Evolutionary conservation across 2,113 vertebrate species (phyloP).

Genomic region (Pollachius pollachius): DNA sequence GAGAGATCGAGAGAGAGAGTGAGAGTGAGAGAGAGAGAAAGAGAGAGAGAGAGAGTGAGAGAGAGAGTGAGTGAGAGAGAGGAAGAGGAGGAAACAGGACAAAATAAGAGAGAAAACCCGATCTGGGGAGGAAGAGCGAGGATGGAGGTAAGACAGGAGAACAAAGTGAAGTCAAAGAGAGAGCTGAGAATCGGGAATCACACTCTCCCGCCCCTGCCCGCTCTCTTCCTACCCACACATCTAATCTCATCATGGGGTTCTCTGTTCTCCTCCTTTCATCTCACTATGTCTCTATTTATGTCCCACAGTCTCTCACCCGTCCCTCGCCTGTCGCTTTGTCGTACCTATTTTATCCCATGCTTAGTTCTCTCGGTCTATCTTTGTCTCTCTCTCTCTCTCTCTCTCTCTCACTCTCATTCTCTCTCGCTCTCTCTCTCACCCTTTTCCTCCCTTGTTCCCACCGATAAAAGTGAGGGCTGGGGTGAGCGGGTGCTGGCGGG

Average conservation of each 20-base stretch:
- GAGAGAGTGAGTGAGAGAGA: not conserved
- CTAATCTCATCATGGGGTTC: too few species aligned
- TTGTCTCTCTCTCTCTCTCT: not conserved
- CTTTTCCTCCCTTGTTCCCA: not conserved
- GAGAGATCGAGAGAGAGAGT: too few species aligned
- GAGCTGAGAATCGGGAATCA: too few species aligned
- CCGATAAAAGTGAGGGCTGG: not conserved
- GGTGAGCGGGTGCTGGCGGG: not conserved
- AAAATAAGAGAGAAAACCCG: too few species aligned
- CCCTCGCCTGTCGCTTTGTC: too few species aligned
- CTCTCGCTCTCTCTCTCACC: slow-evolving; percentile 3
- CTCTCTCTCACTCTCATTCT: not conserved
- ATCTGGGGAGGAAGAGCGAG: not conserved
- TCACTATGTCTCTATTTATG: slow-evolving; percentile 14
- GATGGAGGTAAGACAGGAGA: not conserved
- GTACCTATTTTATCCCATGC: too few species aligned
- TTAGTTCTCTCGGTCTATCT: not conserved
- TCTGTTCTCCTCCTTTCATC: not conserved
- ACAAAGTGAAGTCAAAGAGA: too few species aligned
- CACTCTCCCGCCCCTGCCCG: too few species aligned
- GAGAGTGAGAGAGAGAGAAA: too few species aligned
- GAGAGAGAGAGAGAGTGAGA: slow-evolving; percentile 5
- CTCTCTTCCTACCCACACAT: too few species aligned
- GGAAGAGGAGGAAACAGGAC: not conserved
- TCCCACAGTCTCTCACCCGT: not conserved